Percentiles rank a stretch among this genome's conserved stretches.
These are phyloP conservation scores for Menura novaehollandiae DNA, from an alignment of 2,113 vertebrate species.

Conservation along the genomic window DNA sequence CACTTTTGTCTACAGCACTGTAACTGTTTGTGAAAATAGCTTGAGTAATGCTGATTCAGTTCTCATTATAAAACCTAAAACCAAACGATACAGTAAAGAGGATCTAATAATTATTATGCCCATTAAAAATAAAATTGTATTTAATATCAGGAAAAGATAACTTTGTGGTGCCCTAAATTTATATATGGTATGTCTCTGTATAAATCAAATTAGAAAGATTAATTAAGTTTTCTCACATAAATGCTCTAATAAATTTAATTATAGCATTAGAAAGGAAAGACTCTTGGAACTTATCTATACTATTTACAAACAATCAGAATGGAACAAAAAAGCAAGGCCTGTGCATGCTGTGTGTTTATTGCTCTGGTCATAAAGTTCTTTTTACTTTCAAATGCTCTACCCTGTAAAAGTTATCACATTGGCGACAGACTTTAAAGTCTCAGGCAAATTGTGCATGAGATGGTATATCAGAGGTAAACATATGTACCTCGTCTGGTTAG, in stretches of 20 bases:
- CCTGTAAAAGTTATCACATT: not conserved
- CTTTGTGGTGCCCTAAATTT: not conserved
- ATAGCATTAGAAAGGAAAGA: not conserved
- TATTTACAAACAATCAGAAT: not conserved
- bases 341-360: not conserved
- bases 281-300: not conserved
- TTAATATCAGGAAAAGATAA: not conserved
- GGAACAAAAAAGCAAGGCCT: not conserved
- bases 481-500: fast-evolving
- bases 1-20: not conserved
- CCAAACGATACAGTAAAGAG: not conserved
- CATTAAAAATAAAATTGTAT: not conserved
- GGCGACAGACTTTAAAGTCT: not conserved
- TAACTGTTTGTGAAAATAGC: not conserved
- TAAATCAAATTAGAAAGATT: not conserved
- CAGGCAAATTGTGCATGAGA: not conserved
- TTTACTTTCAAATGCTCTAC: not conserved
- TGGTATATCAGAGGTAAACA: not conserved
- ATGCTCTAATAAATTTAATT: not conserved
- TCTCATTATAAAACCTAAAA: not conserved
- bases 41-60: not conserved
- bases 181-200: not conserved
- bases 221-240: not conserved
- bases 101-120: not conserved
- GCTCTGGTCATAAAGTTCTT: not conserved